These are phyloP conservation scores for Dufourea novaeangliae DNA, from an alignment of 1,140 invertebrate species.

Conservation along the genomic window DNA sequence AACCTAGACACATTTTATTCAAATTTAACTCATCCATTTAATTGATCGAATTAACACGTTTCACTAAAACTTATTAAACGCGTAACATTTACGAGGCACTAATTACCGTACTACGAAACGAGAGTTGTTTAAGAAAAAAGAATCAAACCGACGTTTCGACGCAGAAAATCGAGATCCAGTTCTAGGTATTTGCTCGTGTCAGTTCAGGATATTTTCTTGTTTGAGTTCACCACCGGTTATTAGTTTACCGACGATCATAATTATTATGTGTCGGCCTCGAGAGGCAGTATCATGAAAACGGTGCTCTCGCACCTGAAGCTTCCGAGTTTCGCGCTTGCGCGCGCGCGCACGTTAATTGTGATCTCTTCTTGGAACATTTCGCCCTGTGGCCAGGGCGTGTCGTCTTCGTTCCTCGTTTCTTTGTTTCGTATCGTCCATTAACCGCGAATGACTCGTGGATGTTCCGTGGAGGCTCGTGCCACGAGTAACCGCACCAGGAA, in stretches of 20 bases:
- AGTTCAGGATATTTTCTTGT: conserved; percentile 46
- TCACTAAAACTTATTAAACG: neutral
- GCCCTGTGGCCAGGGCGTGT: conserved; percentile 61
- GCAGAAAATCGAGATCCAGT: neutral
- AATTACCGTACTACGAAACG: neutral
- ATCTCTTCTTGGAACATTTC: conserved; percentile 68
- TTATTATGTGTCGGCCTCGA: conserved; percentile 45
- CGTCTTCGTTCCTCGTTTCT: conserved; percentile 54
- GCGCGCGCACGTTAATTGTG: conserved; percentile 47
- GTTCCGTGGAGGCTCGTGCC: conserved; percentile 69
- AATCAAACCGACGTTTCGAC: neutral
- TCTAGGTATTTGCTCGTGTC: neutral
- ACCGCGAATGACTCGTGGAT: conserved; percentile 46
- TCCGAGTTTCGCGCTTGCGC: conserved; percentile 61
- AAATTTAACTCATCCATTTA: neutral
- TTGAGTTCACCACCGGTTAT: conserved; percentile 47
- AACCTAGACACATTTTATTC: neutral
- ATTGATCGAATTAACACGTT: neutral
- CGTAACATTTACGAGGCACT: neutral
- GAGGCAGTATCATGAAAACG: conserved; percentile 54
- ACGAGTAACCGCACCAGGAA: conserved; percentile 71
- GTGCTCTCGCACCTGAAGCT: conserved; percentile 52
- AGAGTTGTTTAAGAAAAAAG: neutral
- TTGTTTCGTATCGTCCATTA: conserved; percentile 61
- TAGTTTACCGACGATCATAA: conserved; percentile 57